Percentiles rank a stretch among this genome's conserved stretches.
phyloP scores from a whole-genome alignment of 1,140 invertebrate genomes.

The Trigoniulus corallinus region DNA sequence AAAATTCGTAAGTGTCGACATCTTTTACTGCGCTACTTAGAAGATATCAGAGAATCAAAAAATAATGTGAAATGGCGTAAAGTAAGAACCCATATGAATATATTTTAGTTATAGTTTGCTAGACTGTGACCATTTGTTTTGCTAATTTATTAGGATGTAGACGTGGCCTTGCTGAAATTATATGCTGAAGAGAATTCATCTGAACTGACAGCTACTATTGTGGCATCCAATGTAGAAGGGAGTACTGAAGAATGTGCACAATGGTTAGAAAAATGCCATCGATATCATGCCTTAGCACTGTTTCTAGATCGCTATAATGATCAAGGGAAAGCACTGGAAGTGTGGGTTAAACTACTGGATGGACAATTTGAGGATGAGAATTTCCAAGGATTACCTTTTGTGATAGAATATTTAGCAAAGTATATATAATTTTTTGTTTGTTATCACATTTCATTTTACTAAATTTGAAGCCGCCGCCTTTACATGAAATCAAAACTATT shows the following conservation, averaged over 20 bases:
- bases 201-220: constrained; percentile 23
- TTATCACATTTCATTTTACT: not conserved
- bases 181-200: constrained; percentile 26
- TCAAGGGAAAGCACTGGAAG: constrained; percentile 25
- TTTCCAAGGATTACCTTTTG: constrained; percentile 25
- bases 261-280: constrained; percentile 22
- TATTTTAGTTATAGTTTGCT: not conserved
- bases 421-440: constrained; percentile 15
- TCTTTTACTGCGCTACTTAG: not conserved
- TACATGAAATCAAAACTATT: constrained; percentile 1
- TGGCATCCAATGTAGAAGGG: constrained; percentile 22
- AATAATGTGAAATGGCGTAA: not conserved
- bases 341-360: constrained; percentile 27
- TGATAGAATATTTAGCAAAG: constrained; percentile 28
- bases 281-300: constrained; percentile 26
- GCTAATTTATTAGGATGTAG: constrained; percentile 23
- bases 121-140: not conserved
- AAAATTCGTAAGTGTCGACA: not conserved
- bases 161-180: constrained; percentile 30
- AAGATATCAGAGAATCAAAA: not conserved
- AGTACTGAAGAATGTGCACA: constrained; percentile 25
- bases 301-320: constrained; percentile 23
- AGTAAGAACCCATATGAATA: not conserved
- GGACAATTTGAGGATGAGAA: constrained; percentile 24
- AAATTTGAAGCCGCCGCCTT: too few species aligned